A percentile compares a stretch with the other conserved stretches of the same genome.
These are phyloP conservation scores for Apamea crenata DNA, from an alignment of 2,888 invertebrate species.

Conservation along the genomic window DNA sequence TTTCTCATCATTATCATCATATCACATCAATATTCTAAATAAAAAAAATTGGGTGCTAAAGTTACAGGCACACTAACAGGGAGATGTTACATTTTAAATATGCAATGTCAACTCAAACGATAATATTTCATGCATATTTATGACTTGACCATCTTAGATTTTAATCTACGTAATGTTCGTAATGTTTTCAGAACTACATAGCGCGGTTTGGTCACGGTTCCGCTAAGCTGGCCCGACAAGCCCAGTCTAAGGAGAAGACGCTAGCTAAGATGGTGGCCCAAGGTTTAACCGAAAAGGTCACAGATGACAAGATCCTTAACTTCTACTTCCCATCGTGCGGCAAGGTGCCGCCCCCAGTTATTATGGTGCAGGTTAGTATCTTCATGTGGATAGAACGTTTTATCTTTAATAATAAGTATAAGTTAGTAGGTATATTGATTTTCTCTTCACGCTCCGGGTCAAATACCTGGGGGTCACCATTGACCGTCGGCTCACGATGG, in stretches of 20 bases:
- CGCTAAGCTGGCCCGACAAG: conserved; percentile 99
- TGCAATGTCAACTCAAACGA: conserved; percentile 9
- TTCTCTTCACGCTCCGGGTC: neutral
- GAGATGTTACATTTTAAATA: conserved; percentile 28
- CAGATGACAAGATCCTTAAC: conserved; percentile 96
- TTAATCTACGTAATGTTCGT: neutral
- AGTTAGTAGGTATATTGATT: neutral
- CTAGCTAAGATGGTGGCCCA: conserved; percentile 99
- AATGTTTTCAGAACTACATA: conserved; percentile 95
- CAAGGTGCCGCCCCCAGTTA: conserved; percentile 99
- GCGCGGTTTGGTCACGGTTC: conserved; percentile 99
- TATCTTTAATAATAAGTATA: neutral
- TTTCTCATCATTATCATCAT: neutral
- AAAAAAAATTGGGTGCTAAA: neutral
- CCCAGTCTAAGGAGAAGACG: conserved; percentile 99
- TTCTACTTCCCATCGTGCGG: conserved; percentile 99
- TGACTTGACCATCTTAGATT: neutral
- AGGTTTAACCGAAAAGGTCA: conserved; percentile 98
- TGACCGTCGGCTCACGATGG: no score
- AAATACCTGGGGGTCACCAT: no score
- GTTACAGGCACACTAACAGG: neutral
- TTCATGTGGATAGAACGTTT: neutral
- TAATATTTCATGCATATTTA: neutral
- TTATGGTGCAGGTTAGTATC: conserved; percentile 97
- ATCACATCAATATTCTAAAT: no score